Percentiles rank a stretch among this genome's conserved stretches.
These are phyloP conservation scores for Platycheirus rosarum DNA, from an alignment of 2,888 invertebrate species.

Conservation along the genomic window DNA sequence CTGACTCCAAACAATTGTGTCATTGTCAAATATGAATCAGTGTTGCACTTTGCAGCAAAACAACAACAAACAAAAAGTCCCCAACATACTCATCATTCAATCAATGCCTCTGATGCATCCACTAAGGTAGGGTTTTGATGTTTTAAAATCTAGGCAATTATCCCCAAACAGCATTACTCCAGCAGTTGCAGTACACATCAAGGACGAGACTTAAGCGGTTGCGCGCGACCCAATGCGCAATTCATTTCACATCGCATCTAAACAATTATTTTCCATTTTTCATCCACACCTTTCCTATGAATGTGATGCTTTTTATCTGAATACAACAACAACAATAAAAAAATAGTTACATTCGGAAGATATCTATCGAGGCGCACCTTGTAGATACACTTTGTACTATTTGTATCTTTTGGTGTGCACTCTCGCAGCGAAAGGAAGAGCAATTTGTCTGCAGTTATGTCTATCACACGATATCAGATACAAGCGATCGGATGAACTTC, in stretches of 20 bases:
- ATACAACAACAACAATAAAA: conserved; percentile 19
- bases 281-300: conserved; percentile 65
- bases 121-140: conserved; percentile 57
- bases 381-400: conserved; percentile 34
- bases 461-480: conserved; percentile 64
- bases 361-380: conserved; percentile 71
- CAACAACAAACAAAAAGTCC: not conserved
- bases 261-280: conserved; percentile 73
- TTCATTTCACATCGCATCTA: conserved; percentile 68
- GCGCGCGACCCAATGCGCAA: conserved; percentile 16
- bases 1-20: conserved; percentile 56
- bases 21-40: conserved; percentile 73
- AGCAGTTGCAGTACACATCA: conserved; percentile 48
- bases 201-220: conserved; percentile 51
- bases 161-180: conserved; percentile 22
- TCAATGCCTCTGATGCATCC: conserved; percentile 51
- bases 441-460: conserved; percentile 72
- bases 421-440: conserved; percentile 50
- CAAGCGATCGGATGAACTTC: conserved; percentile 70
- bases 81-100: conserved; percentile 62
- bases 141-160: conserved; percentile 60
- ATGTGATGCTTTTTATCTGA: conserved; percentile 41
- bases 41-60: conserved; percentile 39
- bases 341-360: conserved; percentile 49
- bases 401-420: not conserved